Evolutionary conservation across 2,113 vertebrate genomes (phyloP), one percentile per base, ranked within the genome.

Genomic region (Chunga burmeisteri): DNA sequence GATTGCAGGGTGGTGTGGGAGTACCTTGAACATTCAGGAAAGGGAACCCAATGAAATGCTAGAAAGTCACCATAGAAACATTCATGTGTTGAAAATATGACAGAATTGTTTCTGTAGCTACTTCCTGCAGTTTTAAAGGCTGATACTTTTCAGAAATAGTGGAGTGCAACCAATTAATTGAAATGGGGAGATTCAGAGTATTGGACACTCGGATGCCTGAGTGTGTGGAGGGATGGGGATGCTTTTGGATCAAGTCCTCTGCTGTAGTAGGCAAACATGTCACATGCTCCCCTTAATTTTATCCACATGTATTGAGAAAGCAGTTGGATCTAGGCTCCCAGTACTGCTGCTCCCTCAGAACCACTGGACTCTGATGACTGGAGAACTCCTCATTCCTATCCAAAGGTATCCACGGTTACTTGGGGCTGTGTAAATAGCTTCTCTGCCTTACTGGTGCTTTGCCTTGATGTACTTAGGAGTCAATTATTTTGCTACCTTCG

Each of bases 51-150:
- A 10, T 75, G 81, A 89, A 84, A 65, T 85, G 86, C 61, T 79
- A 46, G 78, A 72, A 89, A 95, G 95, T 96, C 93, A 78, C 96
- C 95, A 94, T 91, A 92, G 88, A 96, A 96, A 96, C 96, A 89
- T 78, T 90, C n/a, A 75, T 79, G 84, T 89, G 38, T 84, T 68
- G 68, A 38, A 29, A 66, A 32, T 56, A 32, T 93, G 96, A 87
- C 50, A 94, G 52, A 78, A 61, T 68, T 92, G 55, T 75, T 95
- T 84, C 44, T 86, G 68, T 68, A 75, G 77, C 52, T 74, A 34
- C 42, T 93, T 96, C 44, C 73, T 70, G 83, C 72, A 77, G 34
- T 38, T 94, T 92, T 89, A 67, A 86, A 84, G 42, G 50, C 38
- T 90, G 50, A 56, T 84, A 27, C 22, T 92, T 86, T 78, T 86